Conservation (phyloP, 1,140 invertebrate species). For the Myzus persicae region DNA sequence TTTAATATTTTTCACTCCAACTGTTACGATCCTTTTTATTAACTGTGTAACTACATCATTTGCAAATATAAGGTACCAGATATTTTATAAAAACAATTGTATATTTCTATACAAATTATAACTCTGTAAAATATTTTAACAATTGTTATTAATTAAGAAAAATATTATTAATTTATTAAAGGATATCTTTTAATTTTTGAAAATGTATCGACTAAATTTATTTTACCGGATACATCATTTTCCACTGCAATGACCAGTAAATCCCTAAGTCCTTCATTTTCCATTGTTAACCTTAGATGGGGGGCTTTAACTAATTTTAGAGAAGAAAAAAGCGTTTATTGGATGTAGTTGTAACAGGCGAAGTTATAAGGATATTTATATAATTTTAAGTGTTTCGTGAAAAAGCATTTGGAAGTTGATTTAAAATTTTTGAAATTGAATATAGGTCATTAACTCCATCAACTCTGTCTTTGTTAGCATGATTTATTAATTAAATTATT, state of each 20-base stretch:
- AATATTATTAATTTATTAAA: conserved; percentile 13
- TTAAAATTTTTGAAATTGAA: conserved; percentile 30
- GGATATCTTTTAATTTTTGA: not conserved
- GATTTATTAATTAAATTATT: too few relatives aligned
- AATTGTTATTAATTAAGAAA: too few relatives aligned
- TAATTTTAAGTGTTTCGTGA: conserved; percentile 27
- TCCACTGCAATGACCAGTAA: conserved; percentile 15
- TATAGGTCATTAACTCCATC: conserved; percentile 18
- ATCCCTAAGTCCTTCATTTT: conserved; percentile 7
- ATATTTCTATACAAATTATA: too few relatives aligned
- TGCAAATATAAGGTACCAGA: too few relatives aligned
- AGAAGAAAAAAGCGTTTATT: not conserved
- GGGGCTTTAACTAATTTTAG: not conserved
- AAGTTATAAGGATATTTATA: conserved; percentile 19
- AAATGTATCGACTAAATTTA: not conserved
- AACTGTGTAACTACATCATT: too few relatives aligned
- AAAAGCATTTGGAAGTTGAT: too few relatives aligned
- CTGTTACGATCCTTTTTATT: too few relatives aligned
- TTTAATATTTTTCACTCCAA: too few relatives aligned
- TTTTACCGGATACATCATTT: not conserved
- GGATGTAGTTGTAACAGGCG: not conserved
- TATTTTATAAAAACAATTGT: too few relatives aligned
- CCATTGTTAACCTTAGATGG: not conserved
- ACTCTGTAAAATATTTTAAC: too few relatives aligned
- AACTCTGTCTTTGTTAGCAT: not conserved